phyloP scores from a whole-genome alignment of 2,797 vertebrate genomes.

The Bufotes viridis region DNA sequence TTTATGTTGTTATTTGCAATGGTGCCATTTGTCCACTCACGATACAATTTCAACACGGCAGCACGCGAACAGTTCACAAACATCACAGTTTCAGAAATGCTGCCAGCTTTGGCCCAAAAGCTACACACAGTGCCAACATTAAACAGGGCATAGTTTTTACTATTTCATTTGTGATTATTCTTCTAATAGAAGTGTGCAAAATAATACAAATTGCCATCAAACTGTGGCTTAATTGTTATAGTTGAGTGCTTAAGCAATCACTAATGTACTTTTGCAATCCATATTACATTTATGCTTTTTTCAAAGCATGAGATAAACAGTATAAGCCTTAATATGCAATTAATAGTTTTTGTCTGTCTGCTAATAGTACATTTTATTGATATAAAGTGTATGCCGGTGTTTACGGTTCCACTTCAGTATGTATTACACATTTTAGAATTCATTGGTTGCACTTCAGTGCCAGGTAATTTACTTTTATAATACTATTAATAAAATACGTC shows the following conservation, averaged over 20 bases:
- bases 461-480: constrained; percentile 44
- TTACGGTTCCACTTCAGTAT: constrained; percentile 12
- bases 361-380: constrained; percentile 13
- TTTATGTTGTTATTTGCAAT: too few species aligned
- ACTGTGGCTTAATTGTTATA: neutral
- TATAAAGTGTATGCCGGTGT: constrained; percentile 2
- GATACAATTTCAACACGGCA: too few species aligned
- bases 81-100: too few species aligned
- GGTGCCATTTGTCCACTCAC: too few species aligned
- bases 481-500: constrained; percentile 50
- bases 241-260: neutral
- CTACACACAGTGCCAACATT: neutral
- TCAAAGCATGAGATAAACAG: neutral
- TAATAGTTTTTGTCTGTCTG: neutral
- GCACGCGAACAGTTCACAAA: too few species aligned
- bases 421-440: constrained; percentile 10
- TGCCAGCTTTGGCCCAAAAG: too few species aligned
- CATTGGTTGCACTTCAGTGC: constrained; percentile 22
- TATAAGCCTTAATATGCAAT: neutral
- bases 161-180: neutral
- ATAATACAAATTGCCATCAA: neutral
- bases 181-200: neutral
- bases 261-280: neutral
- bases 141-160: neutral
- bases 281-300: neutral